Evolutionary conservation across 1,140 invertebrate genomes (phyloP).

Genomic region (Zaprionus davidi): DNA sequence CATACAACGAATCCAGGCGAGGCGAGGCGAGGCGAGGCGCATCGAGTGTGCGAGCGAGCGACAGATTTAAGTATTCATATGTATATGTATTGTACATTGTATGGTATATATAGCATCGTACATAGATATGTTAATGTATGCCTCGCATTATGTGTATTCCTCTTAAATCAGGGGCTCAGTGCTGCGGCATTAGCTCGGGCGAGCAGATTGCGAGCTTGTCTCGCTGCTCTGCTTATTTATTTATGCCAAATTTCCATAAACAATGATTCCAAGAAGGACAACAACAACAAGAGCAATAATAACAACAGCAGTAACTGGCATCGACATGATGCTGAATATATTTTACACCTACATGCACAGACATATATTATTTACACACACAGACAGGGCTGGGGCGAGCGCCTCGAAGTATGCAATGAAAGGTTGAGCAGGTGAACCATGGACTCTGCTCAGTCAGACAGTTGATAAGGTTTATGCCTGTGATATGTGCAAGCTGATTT

Average conservation of each 20-base stretch:
- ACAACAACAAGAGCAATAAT: conserved; percentile 18
- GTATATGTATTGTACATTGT: not conserved
- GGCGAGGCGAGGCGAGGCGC: not conserved
- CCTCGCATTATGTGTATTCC: conserved; percentile 3
- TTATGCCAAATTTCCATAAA: conserved; percentile 72
- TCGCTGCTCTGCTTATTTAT: conserved; percentile 54
- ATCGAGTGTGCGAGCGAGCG: not conserved
- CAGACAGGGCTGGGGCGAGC: not conserved
- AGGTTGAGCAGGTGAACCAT: conserved; percentile 23
- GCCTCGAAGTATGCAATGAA: conserved; percentile 55
- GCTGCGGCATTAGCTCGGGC: conserved; percentile 55
- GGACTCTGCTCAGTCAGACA: not conserved
- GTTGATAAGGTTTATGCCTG: conserved; percentile 2
- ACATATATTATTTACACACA: not conserved
- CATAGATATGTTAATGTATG: conserved; percentile 6
- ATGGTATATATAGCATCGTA: not conserved
- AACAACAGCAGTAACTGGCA: conserved; percentile 44
- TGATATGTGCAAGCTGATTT: conserved; percentile 32
- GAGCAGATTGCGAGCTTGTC: conserved; percentile 61
- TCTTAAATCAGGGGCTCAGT: conserved; percentile 53
- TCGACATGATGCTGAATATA: conserved; percentile 5
- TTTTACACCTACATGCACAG: conserved; percentile 16
- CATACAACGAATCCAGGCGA: conserved; percentile 24
- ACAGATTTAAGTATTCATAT: conserved; percentile 9
- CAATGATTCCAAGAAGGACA: conserved; percentile 56